Conservation (phyloP, 2,113 vertebrate species). For the Cheilinus undulatus region DNA sequence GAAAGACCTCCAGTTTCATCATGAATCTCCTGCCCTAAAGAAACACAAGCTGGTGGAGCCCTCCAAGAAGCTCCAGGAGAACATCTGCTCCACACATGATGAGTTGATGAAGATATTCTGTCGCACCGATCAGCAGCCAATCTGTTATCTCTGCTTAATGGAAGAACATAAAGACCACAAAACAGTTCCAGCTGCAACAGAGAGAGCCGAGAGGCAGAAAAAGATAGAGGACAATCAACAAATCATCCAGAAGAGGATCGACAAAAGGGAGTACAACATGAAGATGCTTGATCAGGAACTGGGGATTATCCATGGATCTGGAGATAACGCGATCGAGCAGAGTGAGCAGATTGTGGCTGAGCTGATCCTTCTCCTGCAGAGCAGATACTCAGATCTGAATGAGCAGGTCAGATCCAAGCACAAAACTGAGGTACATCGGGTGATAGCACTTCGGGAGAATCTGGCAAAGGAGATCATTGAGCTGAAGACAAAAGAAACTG, state of each 20-base stretch:
- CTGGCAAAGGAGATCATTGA: background rate
- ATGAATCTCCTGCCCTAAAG: too few relatives aligned
- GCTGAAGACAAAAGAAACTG: background rate
- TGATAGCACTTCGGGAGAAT: background rate
- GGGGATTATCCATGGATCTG: background rate
- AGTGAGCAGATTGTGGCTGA: background rate
- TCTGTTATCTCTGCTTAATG: conserved; percentile 12
- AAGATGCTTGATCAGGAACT: background rate
- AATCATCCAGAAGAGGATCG: background rate
- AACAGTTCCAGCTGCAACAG: conserved; percentile 12
- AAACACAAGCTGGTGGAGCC: too few relatives aligned
- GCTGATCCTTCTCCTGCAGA: background rate
- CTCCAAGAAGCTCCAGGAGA: conserved; percentile 15
- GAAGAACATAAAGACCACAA: conserved; percentile 22
- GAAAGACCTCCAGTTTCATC: too few relatives aligned
- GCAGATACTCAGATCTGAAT: background rate
- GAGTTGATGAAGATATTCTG: conserved; percentile 30
- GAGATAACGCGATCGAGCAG: background rate
- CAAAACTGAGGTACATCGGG: background rate
- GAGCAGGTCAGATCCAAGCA: conserved; percentile 1
- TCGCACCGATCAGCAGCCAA: too few relatives aligned
- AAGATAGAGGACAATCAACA: background rate
- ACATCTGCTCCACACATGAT: conserved; percentile 12
- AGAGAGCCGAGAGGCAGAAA: background rate
- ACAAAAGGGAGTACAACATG: background rate